Percentiles rank a stretch among this genome's conserved stretches.
These are phyloP conservation scores for Atta colombica DNA, from an alignment of 1,140 invertebrate species.

Conservation along the genomic window DNA sequence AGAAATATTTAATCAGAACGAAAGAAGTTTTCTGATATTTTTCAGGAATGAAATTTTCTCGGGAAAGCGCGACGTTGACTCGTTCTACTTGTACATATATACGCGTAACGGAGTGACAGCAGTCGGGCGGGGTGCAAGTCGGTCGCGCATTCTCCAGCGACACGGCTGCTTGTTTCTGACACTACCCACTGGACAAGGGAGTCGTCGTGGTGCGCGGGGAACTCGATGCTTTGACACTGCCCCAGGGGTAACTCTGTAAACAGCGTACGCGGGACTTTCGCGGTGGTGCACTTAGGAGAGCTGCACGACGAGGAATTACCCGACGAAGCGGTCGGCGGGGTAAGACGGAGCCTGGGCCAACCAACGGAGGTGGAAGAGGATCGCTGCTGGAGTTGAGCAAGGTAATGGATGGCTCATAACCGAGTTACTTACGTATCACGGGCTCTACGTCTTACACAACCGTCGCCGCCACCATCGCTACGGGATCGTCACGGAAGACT, in stretches of 20 bases:
- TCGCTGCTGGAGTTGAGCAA: constrained; percentile 72
- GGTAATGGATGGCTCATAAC: constrained; percentile 77
- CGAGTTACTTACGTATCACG: constrained; percentile 74
- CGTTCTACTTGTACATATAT: constrained; percentile 10
- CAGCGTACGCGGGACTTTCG: constrained; percentile 70
- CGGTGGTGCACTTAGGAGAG: constrained; percentile 73
- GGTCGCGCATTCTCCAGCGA: constrained; percentile 42
- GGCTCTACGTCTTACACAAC: constrained; percentile 52
- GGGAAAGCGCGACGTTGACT: constrained; percentile 21
- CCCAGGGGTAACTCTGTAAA: constrained; percentile 71
- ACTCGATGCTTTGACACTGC: constrained; percentile 70
- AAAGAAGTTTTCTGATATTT: constrained; percentile 47
- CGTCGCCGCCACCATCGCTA: neutral
- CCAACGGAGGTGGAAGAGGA: constrained; percentile 58
- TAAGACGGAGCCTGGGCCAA: constrained; percentile 47
- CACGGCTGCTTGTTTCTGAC: constrained; percentile 60
- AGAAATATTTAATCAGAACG: constrained; percentile 28
- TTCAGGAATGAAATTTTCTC: constrained; percentile 45
- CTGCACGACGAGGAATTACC: constrained; percentile 62
- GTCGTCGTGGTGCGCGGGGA: constrained; percentile 45
- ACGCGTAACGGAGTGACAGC: constrained; percentile 39
- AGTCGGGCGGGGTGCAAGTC: constrained; percentile 12
- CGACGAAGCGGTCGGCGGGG: constrained; percentile 8
- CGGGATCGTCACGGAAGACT: constrained; percentile 28
- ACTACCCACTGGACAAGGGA: constrained; percentile 51